phyloP scores from a whole-genome alignment of 2,797 vertebrate species.

The Alfaro cultratus region DNA sequence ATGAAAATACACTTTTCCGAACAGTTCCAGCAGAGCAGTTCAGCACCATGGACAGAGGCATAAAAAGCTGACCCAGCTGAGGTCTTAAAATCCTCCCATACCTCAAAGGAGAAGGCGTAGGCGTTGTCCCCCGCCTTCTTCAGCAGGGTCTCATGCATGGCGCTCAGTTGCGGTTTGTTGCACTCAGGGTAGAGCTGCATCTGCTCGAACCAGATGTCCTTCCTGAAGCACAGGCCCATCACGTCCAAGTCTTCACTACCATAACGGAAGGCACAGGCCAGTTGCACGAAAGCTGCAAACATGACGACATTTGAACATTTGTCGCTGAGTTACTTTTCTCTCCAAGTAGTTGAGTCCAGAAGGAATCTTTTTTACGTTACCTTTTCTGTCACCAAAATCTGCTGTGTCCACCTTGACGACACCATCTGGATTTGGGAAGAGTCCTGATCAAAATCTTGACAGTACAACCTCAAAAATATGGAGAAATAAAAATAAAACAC shows the following conservation, averaged over 20 bases:
- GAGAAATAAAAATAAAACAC: slow-evolving; percentile 39
- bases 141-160: slow-evolving; percentile 86
- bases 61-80: neutral
- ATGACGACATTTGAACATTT: neutral
- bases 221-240: slow-evolving; percentile 90
- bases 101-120: slow-evolving; percentile 86
- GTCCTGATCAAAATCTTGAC: neutral
- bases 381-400: slow-evolving; percentile 88
- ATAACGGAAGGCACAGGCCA: slow-evolving; percentile 92
- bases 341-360: no score
- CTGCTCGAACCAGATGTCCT: slow-evolving; percentile 88
- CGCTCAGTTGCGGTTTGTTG: slow-evolving; percentile 76
- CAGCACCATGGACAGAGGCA: neutral
- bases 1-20: neutral
- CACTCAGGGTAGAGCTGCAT: slow-evolving; percentile 83
- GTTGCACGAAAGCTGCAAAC: slow-evolving; percentile 85
- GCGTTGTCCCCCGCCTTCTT: slow-evolving; percentile 88
- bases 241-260: slow-evolving; percentile 92
- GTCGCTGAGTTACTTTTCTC: neutral
- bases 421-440: slow-evolving; percentile 79
- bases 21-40: neutral
- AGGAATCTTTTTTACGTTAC: slow-evolving; percentile 33
- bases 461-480: neutral
- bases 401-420: slow-evolving; percentile 85
- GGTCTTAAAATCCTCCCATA: slow-evolving; percentile 45